Percentiles rank a stretch among this genome's conserved stretches.
phyloP scores from a whole-genome alignment of 1,140 invertebrate species.

The Aphelenchoides fujianensis region DNA sequence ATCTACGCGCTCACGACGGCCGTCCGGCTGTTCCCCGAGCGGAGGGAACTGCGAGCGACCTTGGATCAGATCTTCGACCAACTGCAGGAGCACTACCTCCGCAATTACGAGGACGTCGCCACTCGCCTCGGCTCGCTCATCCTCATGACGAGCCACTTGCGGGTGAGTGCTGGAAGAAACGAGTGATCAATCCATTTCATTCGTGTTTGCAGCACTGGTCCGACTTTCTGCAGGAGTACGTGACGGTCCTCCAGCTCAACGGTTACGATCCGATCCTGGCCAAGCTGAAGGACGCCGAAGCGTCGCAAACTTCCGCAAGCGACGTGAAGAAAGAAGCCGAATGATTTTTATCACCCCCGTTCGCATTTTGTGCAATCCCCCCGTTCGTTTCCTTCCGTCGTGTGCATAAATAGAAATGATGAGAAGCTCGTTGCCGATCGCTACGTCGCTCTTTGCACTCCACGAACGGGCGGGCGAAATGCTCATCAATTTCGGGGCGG shows the following conservation, averaged over 20 bases:
- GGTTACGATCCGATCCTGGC: conserved; percentile 1
- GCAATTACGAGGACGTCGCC: neutral
- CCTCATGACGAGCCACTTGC: neutral
- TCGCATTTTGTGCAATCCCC: neutral
- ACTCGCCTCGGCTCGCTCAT: neutral
- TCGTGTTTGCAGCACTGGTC: conserved; percentile 1
- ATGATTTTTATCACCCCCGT: neutral
- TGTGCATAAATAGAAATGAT: neutral
- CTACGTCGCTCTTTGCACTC: too few relatives aligned
- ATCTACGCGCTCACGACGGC: conserved; percentile 7
- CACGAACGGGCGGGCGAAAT: too few relatives aligned
- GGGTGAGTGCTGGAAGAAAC: neutral
- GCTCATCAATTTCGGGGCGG: too few relatives aligned
- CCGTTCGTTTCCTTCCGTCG: too few relatives aligned
- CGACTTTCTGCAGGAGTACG: neutral
- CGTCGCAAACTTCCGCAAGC: too few relatives aligned
- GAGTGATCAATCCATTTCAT: neutral
- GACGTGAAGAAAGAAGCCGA: neutral
- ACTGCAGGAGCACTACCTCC: neutral
- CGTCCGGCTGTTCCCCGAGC: neutral
- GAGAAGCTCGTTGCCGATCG: too few relatives aligned
- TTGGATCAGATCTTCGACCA: neutral
- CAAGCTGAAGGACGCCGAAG: neutral
- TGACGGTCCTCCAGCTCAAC: neutral
- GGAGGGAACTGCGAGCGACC: neutral